Conservation (phyloP, 53 echinoderm and acorn worm species). For the Paracentrotus lividus region DNA sequence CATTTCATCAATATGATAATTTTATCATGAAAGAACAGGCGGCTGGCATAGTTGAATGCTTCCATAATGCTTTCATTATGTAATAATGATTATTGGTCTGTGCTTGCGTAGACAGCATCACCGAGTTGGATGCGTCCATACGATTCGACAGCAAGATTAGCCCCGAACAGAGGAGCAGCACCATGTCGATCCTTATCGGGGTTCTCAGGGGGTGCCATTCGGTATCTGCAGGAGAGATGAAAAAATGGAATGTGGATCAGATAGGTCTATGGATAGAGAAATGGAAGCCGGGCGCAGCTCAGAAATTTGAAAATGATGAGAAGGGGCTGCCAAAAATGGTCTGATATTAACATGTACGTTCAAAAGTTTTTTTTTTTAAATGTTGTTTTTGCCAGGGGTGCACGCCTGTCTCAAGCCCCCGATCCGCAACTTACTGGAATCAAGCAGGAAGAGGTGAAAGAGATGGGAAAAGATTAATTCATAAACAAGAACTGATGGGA, state of each 20-base stretch:
- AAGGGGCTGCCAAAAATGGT: not conserved
- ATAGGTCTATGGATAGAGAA: not conserved
- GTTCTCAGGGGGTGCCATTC: slow-evolving; percentile 50
- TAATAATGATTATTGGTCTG: too few species aligned
- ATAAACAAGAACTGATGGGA: too few species aligned
- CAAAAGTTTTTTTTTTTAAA: too few species aligned
- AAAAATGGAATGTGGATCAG: not conserved
- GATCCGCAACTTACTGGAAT: too few species aligned
- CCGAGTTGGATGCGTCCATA: slow-evolving; percentile 43
- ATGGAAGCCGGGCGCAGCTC: not conserved
- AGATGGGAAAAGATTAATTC: too few species aligned
- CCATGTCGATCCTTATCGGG: slow-evolving; percentile 39
- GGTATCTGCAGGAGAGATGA: slow-evolving; percentile 17
- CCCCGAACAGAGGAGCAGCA: slow-evolving; percentile 44
- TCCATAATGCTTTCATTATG: too few species aligned
- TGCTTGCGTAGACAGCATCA: slow-evolving; percentile 45
- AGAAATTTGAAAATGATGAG: not conserved
- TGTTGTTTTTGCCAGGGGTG: too few species aligned
- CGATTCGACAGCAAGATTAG: slow-evolving; percentile 43
- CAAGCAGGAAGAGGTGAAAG: not conserved
- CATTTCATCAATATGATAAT: too few species aligned
- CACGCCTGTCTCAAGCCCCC: too few species aligned
- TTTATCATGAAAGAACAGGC: too few species aligned
- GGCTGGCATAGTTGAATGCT: too few species aligned
- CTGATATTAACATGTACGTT: too few species aligned